Evolutionary conservation across 2,888 invertebrate species (phyloP), one percentile per base, ranked within the genome.

Genomic region (Bellardia bayeri): DNA sequence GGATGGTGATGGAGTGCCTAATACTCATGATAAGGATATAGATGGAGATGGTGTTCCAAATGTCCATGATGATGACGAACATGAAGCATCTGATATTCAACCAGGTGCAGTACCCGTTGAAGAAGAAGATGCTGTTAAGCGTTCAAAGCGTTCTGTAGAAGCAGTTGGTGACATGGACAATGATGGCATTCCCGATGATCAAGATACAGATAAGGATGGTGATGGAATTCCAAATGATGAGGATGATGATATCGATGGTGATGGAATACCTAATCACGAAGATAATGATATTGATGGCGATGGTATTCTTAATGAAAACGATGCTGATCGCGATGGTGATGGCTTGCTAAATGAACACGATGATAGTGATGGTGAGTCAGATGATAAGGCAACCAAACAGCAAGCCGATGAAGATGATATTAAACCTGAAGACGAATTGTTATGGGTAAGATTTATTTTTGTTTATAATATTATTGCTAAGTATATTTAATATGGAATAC

Each of bases 351-450:
- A 93, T 83, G 91, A 91, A 56, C 85, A 88, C 74, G 89, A 84
- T 79, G 89, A 89, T 42, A 90, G 90, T 84, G 89, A 90, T 87
- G 89, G 84, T 37, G 89, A 89, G 23, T 88, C 87, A 14, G 89
- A 89, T 63, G 86, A 85, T 58, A 85, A 76, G 30, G 63, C 69
- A 56, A 74, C 85, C 23, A 90, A 89, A 14, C 82, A 79, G 11
- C 89, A 89, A 0, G 91, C 90, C 0, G 89, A 90, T 40, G 94
- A 94, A 82, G 94, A 94, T 89, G 95, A 95, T 86, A 94, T 94
- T 23, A 93, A 91, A 75, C 95, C 95, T n/a, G 95, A 95, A 92
- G 96, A 96, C 92, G 96, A 96, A 90, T 93, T 96, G 89, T 94
- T 95, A 89, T 94, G 95, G 93, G 96, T 96, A 93, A 92, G 93